Conservation (phyloP, 2,888 invertebrate genomes). For the Ferdinandea cuprea region DNA sequence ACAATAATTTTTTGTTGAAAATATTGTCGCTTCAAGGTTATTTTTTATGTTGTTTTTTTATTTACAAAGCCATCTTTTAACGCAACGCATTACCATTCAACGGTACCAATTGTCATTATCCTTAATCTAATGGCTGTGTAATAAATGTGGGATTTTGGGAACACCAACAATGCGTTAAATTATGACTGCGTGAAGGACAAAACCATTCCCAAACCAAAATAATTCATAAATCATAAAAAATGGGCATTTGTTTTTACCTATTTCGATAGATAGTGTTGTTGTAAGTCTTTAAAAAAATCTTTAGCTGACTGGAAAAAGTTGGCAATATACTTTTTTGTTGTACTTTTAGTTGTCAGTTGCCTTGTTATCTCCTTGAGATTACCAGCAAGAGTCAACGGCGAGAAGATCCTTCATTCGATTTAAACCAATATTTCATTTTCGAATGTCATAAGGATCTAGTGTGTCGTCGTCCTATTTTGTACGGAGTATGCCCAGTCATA, state of each 20-base stretch:
- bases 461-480: constrained; percentile 6
- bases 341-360: constrained; percentile 33
- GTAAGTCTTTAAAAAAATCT: constrained; percentile 32
- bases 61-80: constrained; percentile 34
- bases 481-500: constrained; percentile 29
- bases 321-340: constrained; percentile 36
- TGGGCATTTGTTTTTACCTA: constrained; percentile 76
- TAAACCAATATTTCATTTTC: constrained; percentile 64
- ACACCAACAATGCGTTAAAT: constrained; percentile 67
- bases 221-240: constrained; percentile 82
- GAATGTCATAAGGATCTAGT: constrained; percentile 42
- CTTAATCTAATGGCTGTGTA: constrained; percentile 68
- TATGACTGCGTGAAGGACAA: constrained; percentile 69
- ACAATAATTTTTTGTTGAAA: background rate
- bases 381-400: constrained; percentile 11
- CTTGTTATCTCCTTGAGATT: constrained; percentile 70
- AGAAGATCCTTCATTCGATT: constrained; percentile 65
- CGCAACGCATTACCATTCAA: constrained; percentile 21
- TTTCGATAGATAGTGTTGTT: constrained; percentile 24
- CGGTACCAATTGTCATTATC: constrained; percentile 49
- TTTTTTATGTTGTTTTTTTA: constrained; percentile 28
- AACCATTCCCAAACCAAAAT: constrained; percentile 79
- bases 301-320: constrained; percentile 48
- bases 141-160: constrained; percentile 53
- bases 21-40: background rate